Percentiles rank a stretch among this genome's conserved stretches.
These are phyloP conservation scores for Elanus axillaris DNA, from an alignment of 2,113 vertebrate genomes.

Conservation along the genomic window DNA sequence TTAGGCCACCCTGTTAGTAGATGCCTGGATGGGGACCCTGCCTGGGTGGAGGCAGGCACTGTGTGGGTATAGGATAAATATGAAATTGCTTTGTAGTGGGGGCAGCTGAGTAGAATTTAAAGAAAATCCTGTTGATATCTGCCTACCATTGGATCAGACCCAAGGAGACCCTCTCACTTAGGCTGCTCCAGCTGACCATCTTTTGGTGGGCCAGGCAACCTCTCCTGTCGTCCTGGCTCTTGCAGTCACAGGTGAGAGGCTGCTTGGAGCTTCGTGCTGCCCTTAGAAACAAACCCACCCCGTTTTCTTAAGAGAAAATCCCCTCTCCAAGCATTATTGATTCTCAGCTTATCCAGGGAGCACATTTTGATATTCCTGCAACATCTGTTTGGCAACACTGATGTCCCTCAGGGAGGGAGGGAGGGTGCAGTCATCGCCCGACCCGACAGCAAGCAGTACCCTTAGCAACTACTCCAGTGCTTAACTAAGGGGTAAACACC, in stretches of 20 bases:
- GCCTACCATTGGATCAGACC: neutral
- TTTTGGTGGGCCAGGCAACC: neutral
- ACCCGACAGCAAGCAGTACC: neutral
- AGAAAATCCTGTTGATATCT: neutral
- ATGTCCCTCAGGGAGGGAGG: neutral
- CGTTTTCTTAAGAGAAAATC: neutral
- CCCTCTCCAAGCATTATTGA: neutral
- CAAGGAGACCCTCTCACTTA: neutral
- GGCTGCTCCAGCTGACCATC: neutral
- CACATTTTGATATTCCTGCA: neutral
- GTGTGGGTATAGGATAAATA: neutral
- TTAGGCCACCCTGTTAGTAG: neutral
- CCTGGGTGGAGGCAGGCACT: neutral
- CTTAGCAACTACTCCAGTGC: neutral
- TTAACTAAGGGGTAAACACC: neutral
- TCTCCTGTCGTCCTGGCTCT: rapidly evolving
- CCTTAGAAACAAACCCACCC: neutral
- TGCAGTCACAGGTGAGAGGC: neutral
- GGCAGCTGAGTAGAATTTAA: neutral
- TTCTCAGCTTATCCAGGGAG: neutral
- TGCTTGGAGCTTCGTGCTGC: neutral
- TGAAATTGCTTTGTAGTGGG: neutral
- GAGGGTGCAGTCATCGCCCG: neutral
- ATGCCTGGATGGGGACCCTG: neutral
- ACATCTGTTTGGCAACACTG: neutral